phyloP scores from a whole-genome alignment of 2,113 vertebrate species.

The Capreolus pygargus region DNA sequence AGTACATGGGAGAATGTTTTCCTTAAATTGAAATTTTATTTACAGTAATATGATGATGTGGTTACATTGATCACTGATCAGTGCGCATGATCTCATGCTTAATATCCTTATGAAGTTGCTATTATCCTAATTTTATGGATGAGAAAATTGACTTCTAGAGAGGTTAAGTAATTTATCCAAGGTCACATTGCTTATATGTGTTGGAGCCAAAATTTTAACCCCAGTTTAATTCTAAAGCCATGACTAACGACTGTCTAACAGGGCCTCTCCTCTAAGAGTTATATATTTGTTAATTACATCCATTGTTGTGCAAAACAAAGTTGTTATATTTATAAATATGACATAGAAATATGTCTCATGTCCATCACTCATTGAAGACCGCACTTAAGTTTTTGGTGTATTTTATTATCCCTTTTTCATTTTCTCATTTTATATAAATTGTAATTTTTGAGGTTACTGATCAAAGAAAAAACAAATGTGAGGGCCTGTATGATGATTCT shows the following conservation, averaged over 20 bases:
- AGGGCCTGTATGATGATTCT: background rate
- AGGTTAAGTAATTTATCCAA: background rate
- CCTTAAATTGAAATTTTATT: background rate
- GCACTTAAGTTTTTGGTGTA: background rate
- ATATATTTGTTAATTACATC: background rate
- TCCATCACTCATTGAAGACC: background rate
- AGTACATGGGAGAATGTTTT: background rate
- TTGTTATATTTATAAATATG: background rate
- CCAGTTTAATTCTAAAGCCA: background rate
- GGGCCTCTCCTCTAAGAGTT: background rate
- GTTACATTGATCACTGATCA: background rate
- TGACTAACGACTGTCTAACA: background rate
- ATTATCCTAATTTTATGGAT: conserved; percentile 6
- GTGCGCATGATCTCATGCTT: background rate
- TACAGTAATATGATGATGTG: background rate
- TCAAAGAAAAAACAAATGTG: conserved; percentile 35
- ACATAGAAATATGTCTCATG: background rate
- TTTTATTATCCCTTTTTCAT: background rate
- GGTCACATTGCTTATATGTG: background rate
- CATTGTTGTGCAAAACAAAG: conserved; percentile 1
- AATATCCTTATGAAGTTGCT: background rate
- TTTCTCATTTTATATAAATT: conserved; percentile 3
- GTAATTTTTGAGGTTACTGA: conserved; percentile 49
- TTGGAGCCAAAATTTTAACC: background rate
- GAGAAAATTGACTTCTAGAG: background rate